These are phyloP conservation scores for Eupristina koningsbergeri DNA, from an alignment of 1,140 invertebrate species.

Conservation along the genomic window DNA sequence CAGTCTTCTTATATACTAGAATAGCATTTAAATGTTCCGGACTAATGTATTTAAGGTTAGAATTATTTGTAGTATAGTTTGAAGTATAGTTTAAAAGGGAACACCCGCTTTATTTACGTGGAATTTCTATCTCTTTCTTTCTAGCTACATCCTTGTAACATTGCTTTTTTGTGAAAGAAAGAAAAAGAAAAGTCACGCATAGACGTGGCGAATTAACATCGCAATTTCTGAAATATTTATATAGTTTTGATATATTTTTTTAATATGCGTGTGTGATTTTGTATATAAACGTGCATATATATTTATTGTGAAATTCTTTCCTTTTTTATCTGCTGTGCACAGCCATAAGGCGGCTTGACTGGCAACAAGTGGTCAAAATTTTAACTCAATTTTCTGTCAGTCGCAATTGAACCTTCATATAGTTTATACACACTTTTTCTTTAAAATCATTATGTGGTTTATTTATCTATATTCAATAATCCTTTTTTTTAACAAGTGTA, in stretches of 20 bases:
- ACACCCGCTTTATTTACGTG: slow-evolving; percentile 24
- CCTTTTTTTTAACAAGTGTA: neutral
- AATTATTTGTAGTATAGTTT: neutral
- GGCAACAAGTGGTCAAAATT: slow-evolving; percentile 47
- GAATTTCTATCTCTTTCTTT: slow-evolving; percentile 14
- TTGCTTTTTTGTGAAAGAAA: neutral
- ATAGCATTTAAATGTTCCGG: neutral
- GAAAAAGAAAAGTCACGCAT: neutral
- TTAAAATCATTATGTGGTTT: neutral
- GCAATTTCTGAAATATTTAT: neutral
- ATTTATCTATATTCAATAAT: neutral
- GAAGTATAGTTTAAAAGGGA: slow-evolving; percentile 9
- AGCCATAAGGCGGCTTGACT: slow-evolving; percentile 14
- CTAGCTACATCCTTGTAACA: slow-evolving; percentile 7
- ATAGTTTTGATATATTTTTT: neutral
- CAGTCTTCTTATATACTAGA: neutral
- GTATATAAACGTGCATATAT: neutral
- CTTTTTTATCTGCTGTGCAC: neutral
- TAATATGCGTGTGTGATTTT: neutral
- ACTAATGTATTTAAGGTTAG: slow-evolving; percentile 38
- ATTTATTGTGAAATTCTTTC: neutral
- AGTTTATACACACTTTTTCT: neutral
- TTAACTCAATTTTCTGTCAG: slow-evolving; percentile 17
- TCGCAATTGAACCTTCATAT: neutral
- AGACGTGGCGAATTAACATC: slow-evolving; percentile 20